A percentile compares a stretch with the other conserved stretches of the same genome.
Conservation (phyloP, 2,888 invertebrate genomes). For the Epirrhoe alternata region DNA sequence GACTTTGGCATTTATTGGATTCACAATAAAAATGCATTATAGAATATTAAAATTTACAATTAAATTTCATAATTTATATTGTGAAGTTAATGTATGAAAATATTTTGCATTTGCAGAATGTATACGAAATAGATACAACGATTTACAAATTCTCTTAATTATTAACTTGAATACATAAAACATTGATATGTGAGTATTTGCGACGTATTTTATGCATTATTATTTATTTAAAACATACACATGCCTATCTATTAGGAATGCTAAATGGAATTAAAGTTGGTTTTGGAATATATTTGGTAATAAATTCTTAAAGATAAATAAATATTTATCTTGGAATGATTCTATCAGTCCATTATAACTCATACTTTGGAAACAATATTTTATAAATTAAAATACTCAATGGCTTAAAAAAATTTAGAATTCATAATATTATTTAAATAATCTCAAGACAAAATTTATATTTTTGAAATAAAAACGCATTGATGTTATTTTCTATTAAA, state of each 20-base stretch:
- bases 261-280: conserved; percentile 39
- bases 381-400: conserved; percentile 11
- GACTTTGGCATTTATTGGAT: conserved; percentile 62
- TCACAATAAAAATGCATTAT: conserved; percentile 42
- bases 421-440: not conserved
- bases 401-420: not conserved
- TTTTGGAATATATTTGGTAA: conserved; percentile 27
- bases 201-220: conserved; percentile 34
- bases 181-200: conserved; percentile 66
- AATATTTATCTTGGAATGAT: conserved; percentile 56
- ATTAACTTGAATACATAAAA: conserved; percentile 19
- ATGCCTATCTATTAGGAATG: conserved; percentile 35
- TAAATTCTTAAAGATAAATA: conserved; percentile 21
- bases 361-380: conserved; percentile 13
- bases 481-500: not conserved
- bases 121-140: conserved; percentile 3
- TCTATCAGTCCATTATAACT: conserved; percentile 49
- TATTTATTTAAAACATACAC: conserved; percentile 21
- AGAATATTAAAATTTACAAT: not conserved
- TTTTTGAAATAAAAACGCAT: not conserved
- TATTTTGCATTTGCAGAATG: conserved; percentile 8
- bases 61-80: not conserved
- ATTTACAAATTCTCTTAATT: conserved; percentile 22
- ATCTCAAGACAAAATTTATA: not conserved
- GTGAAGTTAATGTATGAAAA: conserved; percentile 3